A percentile compares a stretch with the other conserved stretches of the same genome.
These are phyloP conservation scores for Halisarca cf. caerulea DNA, from an alignment of 37 sponge, comb jelly and placozoan species.

Conservation along the genomic window DNA sequence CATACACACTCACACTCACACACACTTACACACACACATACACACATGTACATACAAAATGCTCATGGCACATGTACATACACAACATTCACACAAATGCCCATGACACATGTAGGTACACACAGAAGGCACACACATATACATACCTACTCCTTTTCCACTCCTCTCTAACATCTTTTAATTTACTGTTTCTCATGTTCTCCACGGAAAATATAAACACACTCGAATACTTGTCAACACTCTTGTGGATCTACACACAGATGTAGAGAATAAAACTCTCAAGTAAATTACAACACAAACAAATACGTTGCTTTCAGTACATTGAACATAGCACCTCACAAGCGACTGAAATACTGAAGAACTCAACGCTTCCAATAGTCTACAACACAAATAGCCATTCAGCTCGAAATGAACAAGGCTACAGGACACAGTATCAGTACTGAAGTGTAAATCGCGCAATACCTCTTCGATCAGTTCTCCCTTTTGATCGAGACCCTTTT, in stretches of 20 bases:
- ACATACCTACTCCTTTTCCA: constrained; percentile 76
- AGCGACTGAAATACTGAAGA: too few species aligned
- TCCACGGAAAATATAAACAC: constrained; percentile 83
- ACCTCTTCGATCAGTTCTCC: constrained; percentile 36
- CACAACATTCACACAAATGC: neutral
- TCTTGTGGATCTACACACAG: constrained; percentile 57
- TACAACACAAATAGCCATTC: too few species aligned
- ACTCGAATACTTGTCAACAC: constrained; percentile 76
- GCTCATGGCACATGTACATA: neutral
- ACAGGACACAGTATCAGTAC: too few species aligned
- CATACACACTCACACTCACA: neutral
- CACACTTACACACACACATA: neutral
- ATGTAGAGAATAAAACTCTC: too few species aligned
- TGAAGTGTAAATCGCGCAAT: too few species aligned
- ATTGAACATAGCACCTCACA: too few species aligned
- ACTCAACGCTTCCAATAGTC: too few species aligned
- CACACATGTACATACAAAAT: neutral
- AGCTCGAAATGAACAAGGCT: too few species aligned
- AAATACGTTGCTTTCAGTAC: too few species aligned
- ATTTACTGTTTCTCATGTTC: constrained; percentile 88
- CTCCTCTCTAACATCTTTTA: constrained; percentile 82
- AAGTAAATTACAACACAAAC: too few species aligned
- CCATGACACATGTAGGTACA: too few species aligned
- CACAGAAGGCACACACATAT: neutral
- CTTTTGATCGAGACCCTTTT: constrained; percentile 65